phyloP scores from a whole-genome alignment of 2,797 vertebrate genomes.

The Myiotriccus ornatus region DNA sequence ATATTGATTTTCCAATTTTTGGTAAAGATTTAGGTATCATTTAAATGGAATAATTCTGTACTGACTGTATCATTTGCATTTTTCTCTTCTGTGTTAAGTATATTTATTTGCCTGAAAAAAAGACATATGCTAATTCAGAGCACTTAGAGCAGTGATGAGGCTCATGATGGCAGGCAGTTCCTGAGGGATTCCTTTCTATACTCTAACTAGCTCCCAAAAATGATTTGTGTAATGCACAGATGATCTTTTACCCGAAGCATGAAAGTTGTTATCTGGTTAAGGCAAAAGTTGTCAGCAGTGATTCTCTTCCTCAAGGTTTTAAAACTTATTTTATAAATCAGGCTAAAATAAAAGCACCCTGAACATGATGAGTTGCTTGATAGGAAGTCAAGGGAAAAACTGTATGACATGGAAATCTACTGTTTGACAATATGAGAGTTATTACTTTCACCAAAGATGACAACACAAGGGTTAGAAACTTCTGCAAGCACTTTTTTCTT shows the following conservation, averaged over 20 bases:
- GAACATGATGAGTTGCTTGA: not conserved
- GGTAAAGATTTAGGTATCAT: not conserved
- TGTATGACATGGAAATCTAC: not conserved
- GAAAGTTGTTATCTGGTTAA: not conserved
- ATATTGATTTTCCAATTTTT: not conserved
- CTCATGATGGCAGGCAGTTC: not conserved
- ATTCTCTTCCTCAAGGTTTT: not conserved
- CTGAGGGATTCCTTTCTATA: not conserved
- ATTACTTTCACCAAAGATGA: not conserved
- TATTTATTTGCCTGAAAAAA: not conserved
- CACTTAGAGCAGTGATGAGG: not conserved
- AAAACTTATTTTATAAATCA: not conserved
- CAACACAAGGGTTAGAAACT: not conserved
- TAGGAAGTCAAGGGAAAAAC: not conserved
- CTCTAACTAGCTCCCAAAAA: not conserved
- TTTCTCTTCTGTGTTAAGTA: not conserved
- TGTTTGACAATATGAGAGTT: not conserved
- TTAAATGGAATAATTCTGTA: not conserved
- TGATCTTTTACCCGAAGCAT: not conserved
- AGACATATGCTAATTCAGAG: not conserved
- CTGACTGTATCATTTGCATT: not conserved
- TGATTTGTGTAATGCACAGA: not conserved
- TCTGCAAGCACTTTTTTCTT: not conserved
- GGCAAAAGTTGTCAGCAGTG: not conserved
- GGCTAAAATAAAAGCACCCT: not conserved